Evolutionary conservation across 2,113 vertebrate genomes (phyloP).

Genomic region (Sceloporus undulatus): DNA sequence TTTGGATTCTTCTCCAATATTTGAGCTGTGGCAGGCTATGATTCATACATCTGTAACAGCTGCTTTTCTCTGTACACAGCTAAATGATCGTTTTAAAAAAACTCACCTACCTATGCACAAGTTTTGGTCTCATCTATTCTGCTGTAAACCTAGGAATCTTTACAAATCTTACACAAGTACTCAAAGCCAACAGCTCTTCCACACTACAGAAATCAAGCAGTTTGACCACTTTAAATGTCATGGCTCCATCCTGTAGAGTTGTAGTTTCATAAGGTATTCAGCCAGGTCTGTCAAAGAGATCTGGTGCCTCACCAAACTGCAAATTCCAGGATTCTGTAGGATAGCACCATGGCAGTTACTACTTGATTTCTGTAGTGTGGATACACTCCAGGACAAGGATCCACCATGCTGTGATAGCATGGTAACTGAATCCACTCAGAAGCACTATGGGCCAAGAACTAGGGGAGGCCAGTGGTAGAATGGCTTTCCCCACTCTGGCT

Average conservation of each 20-base stretch:
- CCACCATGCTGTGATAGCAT: background rate
- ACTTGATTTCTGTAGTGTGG: too few relatives aligned
- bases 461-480: background rate
- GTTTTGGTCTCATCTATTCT: background rate
- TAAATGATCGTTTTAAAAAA: background rate
- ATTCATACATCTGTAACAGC: background rate
- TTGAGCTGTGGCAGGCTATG: background rate
- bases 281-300: too few relatives aligned
- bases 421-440: background rate
- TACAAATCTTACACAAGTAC: background rate
- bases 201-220: too few relatives aligned
- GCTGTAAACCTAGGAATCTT: background rate
- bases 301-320: too few relatives aligned
- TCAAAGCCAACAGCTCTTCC: too few relatives aligned
- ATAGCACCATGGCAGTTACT: too few relatives aligned
- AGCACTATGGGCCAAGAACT: background rate
- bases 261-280: too few relatives aligned
- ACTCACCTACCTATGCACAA: background rate
- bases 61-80: background rate
- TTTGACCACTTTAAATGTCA: too few relatives aligned
- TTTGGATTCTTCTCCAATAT: background rate
- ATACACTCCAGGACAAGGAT: background rate
- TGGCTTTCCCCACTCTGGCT: background rate
- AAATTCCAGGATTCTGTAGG: too few relatives aligned
- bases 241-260: too few relatives aligned